phyloP scores from a whole-genome alignment of 2,113 vertebrate species.

The Centropus bengalensis region DNA sequence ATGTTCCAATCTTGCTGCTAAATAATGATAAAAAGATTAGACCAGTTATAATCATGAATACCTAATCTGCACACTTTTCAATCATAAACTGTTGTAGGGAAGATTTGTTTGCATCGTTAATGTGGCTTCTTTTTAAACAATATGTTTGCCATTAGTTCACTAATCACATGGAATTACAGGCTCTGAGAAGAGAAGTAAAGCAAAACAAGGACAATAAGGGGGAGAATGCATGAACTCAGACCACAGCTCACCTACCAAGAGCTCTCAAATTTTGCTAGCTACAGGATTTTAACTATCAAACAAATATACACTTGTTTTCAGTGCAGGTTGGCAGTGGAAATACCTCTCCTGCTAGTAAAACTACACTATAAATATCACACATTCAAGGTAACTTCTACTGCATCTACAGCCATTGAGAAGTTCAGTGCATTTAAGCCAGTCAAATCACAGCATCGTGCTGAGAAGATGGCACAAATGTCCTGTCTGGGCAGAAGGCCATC shows the following conservation, averaged over 20 bases:
- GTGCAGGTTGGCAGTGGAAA: slow-evolving; percentile 35
- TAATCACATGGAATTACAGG: background rate
- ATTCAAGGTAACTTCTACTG: background rate
- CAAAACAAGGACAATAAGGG: background rate
- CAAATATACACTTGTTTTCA: background rate
- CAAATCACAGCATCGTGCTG: slow-evolving; percentile 58
- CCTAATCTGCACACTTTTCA: background rate
- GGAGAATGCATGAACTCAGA: slow-evolving; percentile 24
- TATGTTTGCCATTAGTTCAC: background rate
- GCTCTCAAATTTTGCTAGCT: background rate
- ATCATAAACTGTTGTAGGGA: background rate
- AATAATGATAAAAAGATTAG: background rate
- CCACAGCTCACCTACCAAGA: background rate
- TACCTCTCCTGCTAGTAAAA: slow-evolving; percentile 30
- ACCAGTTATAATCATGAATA: background rate
- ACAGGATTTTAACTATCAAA: slow-evolving; percentile 25
- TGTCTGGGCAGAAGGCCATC: background rate
- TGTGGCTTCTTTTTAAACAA: background rate
- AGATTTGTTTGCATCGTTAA: background rate
- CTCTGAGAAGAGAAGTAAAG: slow-evolving; percentile 5
- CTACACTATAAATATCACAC: slow-evolving; percentile 9
- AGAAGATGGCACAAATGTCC: background rate
- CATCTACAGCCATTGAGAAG: slow-evolving; percentile 15
- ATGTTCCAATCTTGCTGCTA: background rate
- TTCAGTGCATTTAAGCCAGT: slow-evolving; percentile 36